These are phyloP conservation scores for Leptinotarsa juncta DNA, from an alignment of 2,888 invertebrate species.

Conservation along the genomic window DNA sequence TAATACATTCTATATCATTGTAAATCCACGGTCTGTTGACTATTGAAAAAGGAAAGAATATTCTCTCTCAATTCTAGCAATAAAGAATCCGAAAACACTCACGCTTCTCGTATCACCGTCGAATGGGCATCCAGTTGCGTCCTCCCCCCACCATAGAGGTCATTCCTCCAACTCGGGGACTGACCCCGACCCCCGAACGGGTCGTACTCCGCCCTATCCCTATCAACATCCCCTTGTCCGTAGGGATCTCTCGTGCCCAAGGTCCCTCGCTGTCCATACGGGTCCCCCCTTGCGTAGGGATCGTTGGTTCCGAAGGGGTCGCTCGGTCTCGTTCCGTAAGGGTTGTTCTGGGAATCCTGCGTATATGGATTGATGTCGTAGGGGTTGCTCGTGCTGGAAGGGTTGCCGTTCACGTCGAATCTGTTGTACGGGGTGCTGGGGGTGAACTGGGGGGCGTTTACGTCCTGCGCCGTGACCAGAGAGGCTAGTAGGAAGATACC, in stretches of 20 bases:
- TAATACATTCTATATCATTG: too few relatives aligned
- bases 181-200: slow-evolving; percentile 36
- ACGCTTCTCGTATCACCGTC: slow-evolving; percentile 61
- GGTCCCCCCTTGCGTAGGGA: slow-evolving; percentile 20
- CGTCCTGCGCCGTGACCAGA: slow-evolving; percentile 53
- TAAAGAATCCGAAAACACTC: slow-evolving; percentile 42
- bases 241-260: slow-evolving; percentile 26
- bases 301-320: slow-evolving; percentile 3
- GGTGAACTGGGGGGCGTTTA: slow-evolving; percentile 42
- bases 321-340: not conserved
- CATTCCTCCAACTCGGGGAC: slow-evolving; percentile 46
- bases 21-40: too few relatives aligned
- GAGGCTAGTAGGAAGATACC: slow-evolving; percentile 47
- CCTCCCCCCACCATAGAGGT: slow-evolving; percentile 37
- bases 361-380: slow-evolving; percentile 46
- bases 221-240: slow-evolving; percentile 30
- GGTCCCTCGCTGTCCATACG: slow-evolving; percentile 28
- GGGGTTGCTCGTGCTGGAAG: slow-evolving; percentile 44
- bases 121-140: slow-evolving; percentile 44
- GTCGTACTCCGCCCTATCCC: slow-evolving; percentile 37
- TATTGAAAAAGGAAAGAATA: too few relatives aligned
- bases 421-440: slow-evolving; percentile 43
- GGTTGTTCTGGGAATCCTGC: slow-evolving; percentile 28
- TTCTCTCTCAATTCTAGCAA: too few relatives aligned
- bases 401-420: slow-evolving; percentile 47